Evolutionary conservation across 1,140 invertebrate species (phyloP).

Genomic region (Drosophila biarmipes): DNA sequence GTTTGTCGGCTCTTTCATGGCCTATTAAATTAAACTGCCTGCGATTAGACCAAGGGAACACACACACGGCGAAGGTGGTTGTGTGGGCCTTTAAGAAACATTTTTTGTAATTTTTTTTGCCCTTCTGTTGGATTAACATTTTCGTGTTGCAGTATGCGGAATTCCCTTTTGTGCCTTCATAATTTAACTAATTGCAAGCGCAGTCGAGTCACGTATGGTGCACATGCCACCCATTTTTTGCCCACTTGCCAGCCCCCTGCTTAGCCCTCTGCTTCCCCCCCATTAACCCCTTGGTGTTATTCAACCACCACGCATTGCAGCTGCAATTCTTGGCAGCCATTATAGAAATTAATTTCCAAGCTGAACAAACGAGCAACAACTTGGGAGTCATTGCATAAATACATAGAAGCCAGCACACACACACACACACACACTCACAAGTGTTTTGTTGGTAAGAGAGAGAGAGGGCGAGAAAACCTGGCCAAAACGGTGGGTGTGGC

Average conservation of each 20-base stretch:
- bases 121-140: constrained; percentile 58
- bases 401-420: constrained; percentile 43
- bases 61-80: constrained; percentile 18
- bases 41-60: constrained; percentile 50
- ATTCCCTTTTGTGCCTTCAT: constrained; percentile 63
- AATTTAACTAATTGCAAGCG: constrained; percentile 82
- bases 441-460: background rate
- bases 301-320: constrained; percentile 54
- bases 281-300: background rate
- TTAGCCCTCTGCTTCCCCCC: background rate
- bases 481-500: constrained; percentile 71
- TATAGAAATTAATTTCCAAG: constrained; percentile 83
- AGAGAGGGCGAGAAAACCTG: constrained; percentile 26
- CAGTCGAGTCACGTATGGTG: constrained; percentile 69
- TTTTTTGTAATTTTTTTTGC: background rate
- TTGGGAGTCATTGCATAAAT: constrained; percentile 81
- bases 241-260: background rate
- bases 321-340: constrained; percentile 81
- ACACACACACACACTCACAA: constrained; percentile 23
- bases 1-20: constrained; percentile 51
- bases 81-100: background rate
- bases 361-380: constrained; percentile 83
- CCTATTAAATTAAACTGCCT: constrained; percentile 65
- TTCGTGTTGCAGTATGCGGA: constrained; percentile 65
- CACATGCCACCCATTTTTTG: background rate